Evolutionary conservation across 2,113 vertebrate species (phyloP).

Genomic region (Pelmatolapia mariae): DNA sequence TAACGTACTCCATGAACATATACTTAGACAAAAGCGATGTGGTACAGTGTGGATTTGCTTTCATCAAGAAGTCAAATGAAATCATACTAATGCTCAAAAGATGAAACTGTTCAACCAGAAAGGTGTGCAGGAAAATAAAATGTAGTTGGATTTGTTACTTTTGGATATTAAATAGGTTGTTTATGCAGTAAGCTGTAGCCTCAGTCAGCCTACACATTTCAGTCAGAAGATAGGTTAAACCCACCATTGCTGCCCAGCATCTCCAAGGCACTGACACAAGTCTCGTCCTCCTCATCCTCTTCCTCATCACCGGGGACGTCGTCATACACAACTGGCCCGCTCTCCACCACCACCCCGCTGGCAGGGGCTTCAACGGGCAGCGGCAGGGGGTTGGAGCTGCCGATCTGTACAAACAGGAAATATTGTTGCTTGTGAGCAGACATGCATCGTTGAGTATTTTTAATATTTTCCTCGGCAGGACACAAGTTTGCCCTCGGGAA

Average conservation of each 20-base stretch:
- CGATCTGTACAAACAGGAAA: conserved; percentile 22
- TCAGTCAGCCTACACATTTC: neutral
- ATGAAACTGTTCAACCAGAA: neutral
- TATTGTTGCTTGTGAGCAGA: neutral
- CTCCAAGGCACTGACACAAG: conserved; percentile 88
- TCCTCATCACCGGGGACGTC: conserved; percentile 81
- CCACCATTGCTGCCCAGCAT: conserved; percentile 83
- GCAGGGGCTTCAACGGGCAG: conserved; percentile 9
- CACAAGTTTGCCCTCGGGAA: neutral
- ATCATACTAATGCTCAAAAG: neutral
- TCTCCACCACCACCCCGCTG: conserved; percentile 80
- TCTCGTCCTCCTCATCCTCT: conserved; percentile 85
- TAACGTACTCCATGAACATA: rapidly evolving
- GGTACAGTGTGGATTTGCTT: neutral
- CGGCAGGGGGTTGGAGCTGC: neutral
- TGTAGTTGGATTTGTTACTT: neutral
- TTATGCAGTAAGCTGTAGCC: neutral
- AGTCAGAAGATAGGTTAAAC: neutral
- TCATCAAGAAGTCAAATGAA: neutral
- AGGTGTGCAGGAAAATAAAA: rapidly evolving
- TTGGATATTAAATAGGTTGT: neutral
- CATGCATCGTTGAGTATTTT: neutral
- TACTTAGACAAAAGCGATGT: neutral
- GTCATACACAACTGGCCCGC: conserved; percentile 84
- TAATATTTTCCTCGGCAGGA: conserved; percentile 17